Evolutionary conservation across 2,113 vertebrate genomes (phyloP).

Genomic region (Physeter macrocephalus): DNA sequence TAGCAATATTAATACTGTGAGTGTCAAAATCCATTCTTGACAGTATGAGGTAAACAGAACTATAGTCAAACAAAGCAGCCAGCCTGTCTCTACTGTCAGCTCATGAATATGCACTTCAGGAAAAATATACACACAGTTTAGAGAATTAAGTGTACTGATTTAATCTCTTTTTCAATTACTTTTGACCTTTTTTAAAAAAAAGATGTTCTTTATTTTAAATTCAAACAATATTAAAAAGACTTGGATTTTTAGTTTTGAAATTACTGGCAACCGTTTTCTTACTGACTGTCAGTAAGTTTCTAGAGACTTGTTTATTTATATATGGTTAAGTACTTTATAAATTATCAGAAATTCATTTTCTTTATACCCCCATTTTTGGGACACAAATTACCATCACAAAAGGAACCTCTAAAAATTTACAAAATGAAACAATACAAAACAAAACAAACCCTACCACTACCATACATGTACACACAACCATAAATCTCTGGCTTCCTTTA

Average conservation of each 20-base stretch:
- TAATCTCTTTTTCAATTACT: conserved; percentile 46
- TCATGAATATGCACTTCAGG: conserved; percentile 79
- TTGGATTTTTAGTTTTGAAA: conserved; percentile 36
- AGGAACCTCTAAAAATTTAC: not conserved
- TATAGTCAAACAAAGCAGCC: conserved; percentile 82
- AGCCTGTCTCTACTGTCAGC: conserved; percentile 80
- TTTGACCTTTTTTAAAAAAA: conserved; percentile 16
- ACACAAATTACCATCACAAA: not conserved
- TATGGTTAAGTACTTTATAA: not conserved
- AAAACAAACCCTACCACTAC: not conserved
- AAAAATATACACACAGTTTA: conserved; percentile 76
- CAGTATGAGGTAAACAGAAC: conserved; percentile 80
- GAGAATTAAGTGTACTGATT: conserved; percentile 23
- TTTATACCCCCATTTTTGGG: not conserved
- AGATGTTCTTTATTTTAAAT: conserved; percentile 31
- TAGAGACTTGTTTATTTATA: conserved; percentile 32
- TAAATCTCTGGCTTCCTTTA: conserved; percentile 21
- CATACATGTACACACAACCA: not conserved
- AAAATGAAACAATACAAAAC: not conserved
- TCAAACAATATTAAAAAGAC: conserved; percentile 1
- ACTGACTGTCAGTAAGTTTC: not conserved
- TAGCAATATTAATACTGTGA: conserved; percentile 85
- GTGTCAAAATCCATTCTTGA: conserved; percentile 82
- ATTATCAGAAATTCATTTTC: conserved; percentile 42
- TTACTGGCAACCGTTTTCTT: not conserved